Evolutionary conservation across 2,797 vertebrate species (phyloP).

Genomic region (Knipowitschia caucasica): DNA sequence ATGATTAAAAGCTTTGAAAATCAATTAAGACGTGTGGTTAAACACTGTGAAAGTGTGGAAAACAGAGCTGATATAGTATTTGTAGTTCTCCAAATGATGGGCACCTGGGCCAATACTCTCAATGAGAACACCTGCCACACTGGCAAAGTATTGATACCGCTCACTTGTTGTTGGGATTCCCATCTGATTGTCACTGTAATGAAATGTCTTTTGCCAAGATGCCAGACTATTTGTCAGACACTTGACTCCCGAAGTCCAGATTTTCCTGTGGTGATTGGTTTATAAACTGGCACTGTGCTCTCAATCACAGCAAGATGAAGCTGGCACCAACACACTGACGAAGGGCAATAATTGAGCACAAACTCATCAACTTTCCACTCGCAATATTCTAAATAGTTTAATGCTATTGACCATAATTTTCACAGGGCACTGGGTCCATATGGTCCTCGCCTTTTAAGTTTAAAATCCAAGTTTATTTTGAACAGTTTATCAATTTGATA

Average conservation of each 20-base stretch:
- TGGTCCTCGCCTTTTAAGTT: not conserved
- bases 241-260: conserved; percentile 37
- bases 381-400: conserved; percentile 3
- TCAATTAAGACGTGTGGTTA: not conserved
- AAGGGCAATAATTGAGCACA: not conserved
- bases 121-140: conserved; percentile 50
- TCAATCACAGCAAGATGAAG: conserved; percentile 27
- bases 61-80: conserved; percentile 16
- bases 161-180: conserved; percentile 50
- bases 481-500: not conserved
- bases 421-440: not conserved
- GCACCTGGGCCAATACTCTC: conserved; percentile 46
- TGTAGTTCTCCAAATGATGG: conserved; percentile 36
- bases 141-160: conserved; percentile 38
- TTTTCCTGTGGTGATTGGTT: conserved; percentile 46
- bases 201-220: conserved; percentile 47
- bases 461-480: not conserved
- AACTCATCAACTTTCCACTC: not conserved
- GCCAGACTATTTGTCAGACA: conserved; percentile 45
- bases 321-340: not conserved
- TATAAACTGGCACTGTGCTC: conserved; percentile 29
- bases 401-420: not conserved
- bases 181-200: conserved; percentile 43
- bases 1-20: conserved; percentile 3
- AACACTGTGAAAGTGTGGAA: conserved; percentile 1